Percentiles rank a stretch among this genome's conserved stretches.
Evolutionary conservation across 2,888 invertebrate genomes (phyloP).

Genomic region (Priocnemis perturbator): DNA sequence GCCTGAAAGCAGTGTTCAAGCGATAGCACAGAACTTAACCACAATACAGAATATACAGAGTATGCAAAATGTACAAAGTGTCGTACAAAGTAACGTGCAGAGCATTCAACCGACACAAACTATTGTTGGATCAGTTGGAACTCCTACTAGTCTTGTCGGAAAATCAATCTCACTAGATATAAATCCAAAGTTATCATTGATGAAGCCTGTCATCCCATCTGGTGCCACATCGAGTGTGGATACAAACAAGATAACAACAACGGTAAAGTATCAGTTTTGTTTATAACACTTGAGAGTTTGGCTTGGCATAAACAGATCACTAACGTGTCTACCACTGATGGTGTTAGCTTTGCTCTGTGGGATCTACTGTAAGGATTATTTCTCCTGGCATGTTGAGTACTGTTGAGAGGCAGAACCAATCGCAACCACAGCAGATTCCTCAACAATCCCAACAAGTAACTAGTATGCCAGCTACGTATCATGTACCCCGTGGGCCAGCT

Average conservation of each 20-base stretch:
- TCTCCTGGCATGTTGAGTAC: slow-evolving; percentile 69
- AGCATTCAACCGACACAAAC: slow-evolving; percentile 67
- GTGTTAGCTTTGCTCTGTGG: slow-evolving; percentile 69
- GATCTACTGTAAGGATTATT: slow-evolving; percentile 71
- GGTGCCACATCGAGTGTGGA: slow-evolving; percentile 65
- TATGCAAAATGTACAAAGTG: slow-evolving; percentile 60
- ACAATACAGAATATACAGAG: slow-evolving; percentile 66
- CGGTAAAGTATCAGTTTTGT: slow-evolving; percentile 45
- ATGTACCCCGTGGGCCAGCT: slow-evolving; percentile 80
- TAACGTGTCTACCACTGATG: slow-evolving; percentile 14
- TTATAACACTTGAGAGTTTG: background rate
- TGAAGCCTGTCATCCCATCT: slow-evolving; percentile 67
- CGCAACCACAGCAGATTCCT: slow-evolving; percentile 59
- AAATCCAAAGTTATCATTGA: slow-evolving; percentile 68
- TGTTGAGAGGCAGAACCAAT: slow-evolving; percentile 66
- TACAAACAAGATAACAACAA: slow-evolving; percentile 67
- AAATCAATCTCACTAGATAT: slow-evolving; percentile 71
- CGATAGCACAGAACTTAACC: slow-evolving; percentile 66
- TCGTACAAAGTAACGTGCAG: slow-evolving; percentile 67
- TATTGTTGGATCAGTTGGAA: slow-evolving; percentile 63
- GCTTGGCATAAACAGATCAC: too few relatives aligned
- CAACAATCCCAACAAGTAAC: slow-evolving; percentile 71
- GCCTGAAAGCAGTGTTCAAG: slow-evolving; percentile 64
- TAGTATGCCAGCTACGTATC: slow-evolving; percentile 73
- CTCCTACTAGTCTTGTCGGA: slow-evolving; percentile 64